Base-by-base conservation (phyloP, 2,113 vertebrate genomes). In the Odobenus rosmarus region DNA sequence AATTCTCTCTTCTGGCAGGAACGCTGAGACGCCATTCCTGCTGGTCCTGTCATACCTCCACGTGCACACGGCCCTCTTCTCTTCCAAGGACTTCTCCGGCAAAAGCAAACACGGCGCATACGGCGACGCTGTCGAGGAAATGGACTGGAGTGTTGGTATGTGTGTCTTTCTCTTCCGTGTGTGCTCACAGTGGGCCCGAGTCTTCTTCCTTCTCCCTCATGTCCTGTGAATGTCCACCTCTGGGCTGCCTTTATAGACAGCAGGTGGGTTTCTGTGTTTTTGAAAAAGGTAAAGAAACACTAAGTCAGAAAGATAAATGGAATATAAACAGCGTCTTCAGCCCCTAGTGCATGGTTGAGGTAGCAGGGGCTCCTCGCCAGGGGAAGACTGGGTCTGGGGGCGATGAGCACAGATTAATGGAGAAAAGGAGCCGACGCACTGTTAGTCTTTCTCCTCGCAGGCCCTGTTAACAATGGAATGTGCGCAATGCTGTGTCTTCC, bases 71-170 rank as follows among this genome's bases (percentile, higher is more conserved):
- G 99, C 99, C 77, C 98, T 99, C 16, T 99, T 99, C 84, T 98
- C 99, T 0, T 99, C 99, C 7, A 51, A 98, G 5, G 69, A 90
- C 0, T 99, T 99, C 93, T 98, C 91, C 33, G 99, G 99, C 76
- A 99, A 97, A 2, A 99, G 99, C 96, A 95, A 62, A 0, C 99
- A 99, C 6, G 99, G 99, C 7, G 86, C 99, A 51, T 99, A 99
- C 7, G 99, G 99, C 1, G 99, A 99, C 53, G 98, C 99, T 0
- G 98, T 99, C 26, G 99, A 99, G 61, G 99, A 99, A 95, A 99
- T 99, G 98, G 99, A 99, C 98, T 99, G 99, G 99, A 99, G 99
- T 26, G 98, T 99, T 3, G 99, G 99, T 99, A 98, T 4, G 99
- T 92, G 62, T 0, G 31, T 39, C 12, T 18, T 5, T 6, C 1